Conservation (phyloP, 2,797 vertebrate species). For the Sparidentex hasta region DNA sequence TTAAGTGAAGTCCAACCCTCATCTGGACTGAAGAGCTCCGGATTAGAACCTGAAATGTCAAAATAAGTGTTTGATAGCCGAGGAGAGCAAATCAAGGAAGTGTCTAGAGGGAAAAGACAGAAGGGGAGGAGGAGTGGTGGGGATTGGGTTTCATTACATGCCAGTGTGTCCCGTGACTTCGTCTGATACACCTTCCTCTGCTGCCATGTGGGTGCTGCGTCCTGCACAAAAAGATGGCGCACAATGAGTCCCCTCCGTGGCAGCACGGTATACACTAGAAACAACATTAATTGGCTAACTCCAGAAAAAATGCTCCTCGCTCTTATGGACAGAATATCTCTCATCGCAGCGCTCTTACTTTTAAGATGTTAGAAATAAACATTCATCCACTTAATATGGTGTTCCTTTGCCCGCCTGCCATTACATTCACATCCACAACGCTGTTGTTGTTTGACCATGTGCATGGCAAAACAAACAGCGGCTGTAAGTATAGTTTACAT, state of each 20-base stretch:
- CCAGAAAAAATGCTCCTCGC: neutral
- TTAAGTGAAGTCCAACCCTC: neutral
- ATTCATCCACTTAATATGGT: no score
- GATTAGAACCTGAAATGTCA: constrained; percentile 21
- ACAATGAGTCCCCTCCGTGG: neutral
- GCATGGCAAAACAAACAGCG: no score
- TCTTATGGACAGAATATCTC: neutral
- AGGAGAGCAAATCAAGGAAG: neutral
- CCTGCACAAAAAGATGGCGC: constrained; percentile 1
- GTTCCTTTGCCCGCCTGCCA: no score
- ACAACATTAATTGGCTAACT: constrained; percentile 14
- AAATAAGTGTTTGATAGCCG: constrained; percentile 7
- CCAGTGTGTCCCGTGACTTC: constrained; percentile 23
- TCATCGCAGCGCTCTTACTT: neutral
- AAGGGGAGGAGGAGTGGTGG: neutral
- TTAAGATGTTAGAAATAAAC: no score
- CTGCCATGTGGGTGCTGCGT: constrained; percentile 10
- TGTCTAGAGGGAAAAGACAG: neutral
- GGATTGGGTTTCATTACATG: constrained; percentile 1
- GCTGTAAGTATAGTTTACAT: no score
- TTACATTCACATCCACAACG: no score
- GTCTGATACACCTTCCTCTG: constrained; percentile 4
- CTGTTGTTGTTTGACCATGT: no score
- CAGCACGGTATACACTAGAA: neutral
- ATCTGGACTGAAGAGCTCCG: neutral